phyloP scores from a whole-genome alignment of 2,888 invertebrate species.

The Drepanosiphum platanoidis region DNA sequence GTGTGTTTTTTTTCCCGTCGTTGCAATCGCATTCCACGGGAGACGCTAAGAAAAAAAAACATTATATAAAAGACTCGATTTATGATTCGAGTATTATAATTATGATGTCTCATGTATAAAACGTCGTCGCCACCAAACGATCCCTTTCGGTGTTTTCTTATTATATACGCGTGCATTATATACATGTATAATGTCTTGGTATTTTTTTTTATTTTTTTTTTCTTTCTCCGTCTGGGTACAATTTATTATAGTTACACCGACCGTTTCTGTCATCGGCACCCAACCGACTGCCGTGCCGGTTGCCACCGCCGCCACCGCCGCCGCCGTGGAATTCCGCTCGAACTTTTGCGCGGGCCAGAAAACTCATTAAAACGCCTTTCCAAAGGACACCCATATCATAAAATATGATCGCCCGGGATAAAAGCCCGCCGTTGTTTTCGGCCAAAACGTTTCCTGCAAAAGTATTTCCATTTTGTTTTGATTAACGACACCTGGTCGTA shows the following conservation, averaged over 20 bases:
- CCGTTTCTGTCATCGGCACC: slow-evolving; percentile 61
- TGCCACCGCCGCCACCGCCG: too few relatives aligned
- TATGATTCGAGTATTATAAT: slow-evolving; percentile 53
- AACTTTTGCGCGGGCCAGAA: slow-evolving; percentile 51
- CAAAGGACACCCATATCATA: slow-evolving; percentile 55
- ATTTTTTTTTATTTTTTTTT: background rate
- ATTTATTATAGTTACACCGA: slow-evolving; percentile 57
- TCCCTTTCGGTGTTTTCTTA: slow-evolving; percentile 43
- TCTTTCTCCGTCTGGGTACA: slow-evolving; percentile 12
- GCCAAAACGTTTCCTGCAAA: slow-evolving; percentile 26
- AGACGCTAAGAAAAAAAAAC: background rate
- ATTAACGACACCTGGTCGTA: slow-evolving; percentile 48
- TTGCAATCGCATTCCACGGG: background rate
- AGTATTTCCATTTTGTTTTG: slow-evolving; percentile 53
- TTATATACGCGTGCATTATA: background rate
- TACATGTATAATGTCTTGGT: background rate
- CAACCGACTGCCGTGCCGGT: slow-evolving; percentile 38
- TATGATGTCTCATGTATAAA: slow-evolving; percentile 47
- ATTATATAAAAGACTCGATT: slow-evolving; percentile 47
- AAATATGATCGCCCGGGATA: slow-evolving; percentile 55
- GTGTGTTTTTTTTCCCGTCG: too few relatives aligned
- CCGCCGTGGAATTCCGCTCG: slow-evolving; percentile 51
- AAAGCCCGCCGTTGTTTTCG: slow-evolving; percentile 8
- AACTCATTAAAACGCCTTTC: slow-evolving; percentile 61
- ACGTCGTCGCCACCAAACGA: slow-evolving; percentile 31